phyloP scores from a whole-genome alignment of 2,797 vertebrate species.

The Anas flavirostris region DNA sequence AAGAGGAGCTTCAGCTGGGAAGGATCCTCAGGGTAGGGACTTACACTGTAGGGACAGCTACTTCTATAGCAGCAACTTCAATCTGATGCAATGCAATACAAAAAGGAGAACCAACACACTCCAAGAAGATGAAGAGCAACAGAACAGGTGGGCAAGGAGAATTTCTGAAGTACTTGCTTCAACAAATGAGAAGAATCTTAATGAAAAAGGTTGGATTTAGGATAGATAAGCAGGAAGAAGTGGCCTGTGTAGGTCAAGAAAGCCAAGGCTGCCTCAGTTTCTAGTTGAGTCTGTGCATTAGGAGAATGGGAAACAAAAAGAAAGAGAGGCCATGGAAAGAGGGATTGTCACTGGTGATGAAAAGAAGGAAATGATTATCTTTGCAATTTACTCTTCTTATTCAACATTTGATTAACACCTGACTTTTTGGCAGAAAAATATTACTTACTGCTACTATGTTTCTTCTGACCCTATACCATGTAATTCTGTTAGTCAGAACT shows the following conservation, averaged over 20 bases:
- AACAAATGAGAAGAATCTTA: background rate
- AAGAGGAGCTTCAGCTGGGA: background rate
- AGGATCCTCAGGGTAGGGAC: background rate
- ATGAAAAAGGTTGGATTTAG: background rate
- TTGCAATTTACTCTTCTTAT: background rate
- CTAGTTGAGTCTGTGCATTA: background rate
- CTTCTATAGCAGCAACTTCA: background rate
- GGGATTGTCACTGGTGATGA: background rate
- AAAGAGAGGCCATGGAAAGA: background rate
- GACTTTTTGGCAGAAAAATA: background rate
- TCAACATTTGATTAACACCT: no score
- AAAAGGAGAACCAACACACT: background rate
- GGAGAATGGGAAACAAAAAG: background rate
- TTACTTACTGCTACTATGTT: background rate
- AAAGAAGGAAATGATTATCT: background rate
- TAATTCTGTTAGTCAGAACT: background rate
- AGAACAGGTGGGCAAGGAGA: background rate
- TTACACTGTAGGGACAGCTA: background rate
- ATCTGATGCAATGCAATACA: background rate
- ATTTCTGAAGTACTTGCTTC: background rate
- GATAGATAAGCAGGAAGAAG: background rate
- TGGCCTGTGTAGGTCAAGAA: background rate
- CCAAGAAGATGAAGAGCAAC: background rate
- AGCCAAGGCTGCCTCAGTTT: background rate
- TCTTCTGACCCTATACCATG: background rate